Conservation (phyloP, 2,888 invertebrate species). For the Synergus itoensis region DNA sequence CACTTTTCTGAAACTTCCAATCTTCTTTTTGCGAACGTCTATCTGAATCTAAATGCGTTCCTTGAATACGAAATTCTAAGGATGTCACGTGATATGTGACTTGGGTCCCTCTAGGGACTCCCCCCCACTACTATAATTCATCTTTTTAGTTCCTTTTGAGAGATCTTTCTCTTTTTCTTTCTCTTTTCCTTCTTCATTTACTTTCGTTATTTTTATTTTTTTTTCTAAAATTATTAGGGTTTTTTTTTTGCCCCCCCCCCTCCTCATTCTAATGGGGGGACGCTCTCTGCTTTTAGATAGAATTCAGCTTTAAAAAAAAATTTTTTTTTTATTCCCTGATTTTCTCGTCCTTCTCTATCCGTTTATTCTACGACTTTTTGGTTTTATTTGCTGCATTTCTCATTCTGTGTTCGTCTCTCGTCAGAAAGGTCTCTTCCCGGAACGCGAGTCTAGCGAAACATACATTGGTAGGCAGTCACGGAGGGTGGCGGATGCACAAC, state of each 20-base stretch:
- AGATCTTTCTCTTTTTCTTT: background rate
- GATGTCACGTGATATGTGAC: constrained; percentile 32
- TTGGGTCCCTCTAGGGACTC: background rate
- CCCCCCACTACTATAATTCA: background rate
- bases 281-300: background rate
- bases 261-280: background rate
- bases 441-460: constrained; percentile 12
- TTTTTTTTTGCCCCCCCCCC: background rate
- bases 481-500: constrained; percentile 7
- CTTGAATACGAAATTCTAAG: constrained; percentile 21
- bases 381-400: background rate
- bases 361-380: background rate
- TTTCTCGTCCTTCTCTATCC: background rate
- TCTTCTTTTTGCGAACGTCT: background rate
- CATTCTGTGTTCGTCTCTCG: background rate
- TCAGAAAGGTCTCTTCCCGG: constrained; percentile 12
- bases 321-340: background rate
- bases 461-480: background rate
- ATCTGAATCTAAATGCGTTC: constrained; percentile 13
- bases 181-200: background rate
- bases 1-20: background rate
- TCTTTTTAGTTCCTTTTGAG: background rate
- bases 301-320: background rate
- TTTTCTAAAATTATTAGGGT: background rate
- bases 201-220: background rate